These are phyloP conservation scores for Acanthaster planci DNA, from an alignment of 35 echinoderm and acorn worm genomes.

Conservation along the genomic window DNA sequence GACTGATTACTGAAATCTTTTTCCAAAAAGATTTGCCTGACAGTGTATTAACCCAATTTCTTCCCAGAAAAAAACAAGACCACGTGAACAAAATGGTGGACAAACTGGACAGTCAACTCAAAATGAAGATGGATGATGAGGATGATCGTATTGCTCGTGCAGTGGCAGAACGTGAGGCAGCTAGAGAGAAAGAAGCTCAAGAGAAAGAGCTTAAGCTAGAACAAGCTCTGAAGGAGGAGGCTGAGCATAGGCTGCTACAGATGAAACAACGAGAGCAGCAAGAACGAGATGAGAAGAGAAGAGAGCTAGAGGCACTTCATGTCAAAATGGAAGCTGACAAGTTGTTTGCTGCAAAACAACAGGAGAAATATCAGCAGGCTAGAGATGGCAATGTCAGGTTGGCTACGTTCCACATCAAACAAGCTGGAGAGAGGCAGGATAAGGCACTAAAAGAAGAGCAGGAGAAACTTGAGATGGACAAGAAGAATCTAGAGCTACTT, in stretches of 20 bases:
- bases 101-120: conserved; percentile 74
- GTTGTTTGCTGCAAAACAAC: conserved; percentile 77
- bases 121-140: conserved; percentile 83
- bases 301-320: conserved; percentile 62
- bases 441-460: not conserved
- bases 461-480: conserved; percentile 82
- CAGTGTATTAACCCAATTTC: not conserved
- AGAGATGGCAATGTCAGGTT: conserved; percentile 46
- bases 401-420: conserved; percentile 66
- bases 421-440: conserved; percentile 61
- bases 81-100: conserved; percentile 78
- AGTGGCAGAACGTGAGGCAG: conserved; percentile 68
- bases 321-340: conserved; percentile 83
- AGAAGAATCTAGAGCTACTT: conserved; percentile 82
- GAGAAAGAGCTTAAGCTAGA: conserved; percentile 69
- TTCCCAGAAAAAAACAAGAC: conserved; percentile 90
- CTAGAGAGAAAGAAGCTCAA: conserved; percentile 58
- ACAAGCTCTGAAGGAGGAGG: conserved; percentile 46
- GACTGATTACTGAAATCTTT: not conserved
- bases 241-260: conserved; percentile 66
- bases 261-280: conserved; percentile 82
- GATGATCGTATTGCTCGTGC: conserved; percentile 83
- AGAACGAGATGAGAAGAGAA: conserved; percentile 64
- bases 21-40: not conserved
- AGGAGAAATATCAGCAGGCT: conserved; percentile 62